Evolutionary conservation across 2,113 vertebrate species (phyloP), one percentile per base, ranked within the genome.

Genomic region (Burhinus bistriatus): DNA sequence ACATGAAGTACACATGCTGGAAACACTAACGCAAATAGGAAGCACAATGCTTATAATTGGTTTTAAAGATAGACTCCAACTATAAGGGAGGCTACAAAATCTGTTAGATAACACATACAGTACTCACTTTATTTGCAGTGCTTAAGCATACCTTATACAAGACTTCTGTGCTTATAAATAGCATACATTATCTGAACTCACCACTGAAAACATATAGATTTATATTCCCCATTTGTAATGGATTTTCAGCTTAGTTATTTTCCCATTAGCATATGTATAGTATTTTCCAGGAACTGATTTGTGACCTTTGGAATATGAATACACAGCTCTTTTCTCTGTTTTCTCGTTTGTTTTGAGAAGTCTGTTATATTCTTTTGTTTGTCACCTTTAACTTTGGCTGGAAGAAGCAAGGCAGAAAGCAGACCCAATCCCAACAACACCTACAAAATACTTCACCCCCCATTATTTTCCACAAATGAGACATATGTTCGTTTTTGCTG

Each of bases 241-340:
- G 59, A 85, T 87, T 96, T 97, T 97, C 93, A 94, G 64, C 73
- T 95, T 83, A 85, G 64, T 66, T 94, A 78, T 96, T 93, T 91
- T 76, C 30, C 66, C 61, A 80, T 91, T 87, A 79, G 44, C 47
- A 49, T 64, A 54, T 22, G 22, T 23, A 69, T 5, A 85, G 30
- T 75, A 85, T 82, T 86, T 94, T 95, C 52, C 73, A 95, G 58
- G 19, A 75, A 83, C 66, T 85, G 71, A 90, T 64, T 75, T 73
- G 62, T 40, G 36, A 55, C 87, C 52, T 68, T 47, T 92, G 64
- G 40, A 94, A 95, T 70, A 73, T 3, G 36, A 80, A 94, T 26
- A 89, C 29, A 86, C 34, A 81, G 49, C 17, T 76, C 42, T 71
- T 75, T 42, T 23, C 32, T 72, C 61, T 10, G 19, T 9, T 89